Conservation (phyloP, 2,113 vertebrate species). For the Irena cyanogastra region DNA sequence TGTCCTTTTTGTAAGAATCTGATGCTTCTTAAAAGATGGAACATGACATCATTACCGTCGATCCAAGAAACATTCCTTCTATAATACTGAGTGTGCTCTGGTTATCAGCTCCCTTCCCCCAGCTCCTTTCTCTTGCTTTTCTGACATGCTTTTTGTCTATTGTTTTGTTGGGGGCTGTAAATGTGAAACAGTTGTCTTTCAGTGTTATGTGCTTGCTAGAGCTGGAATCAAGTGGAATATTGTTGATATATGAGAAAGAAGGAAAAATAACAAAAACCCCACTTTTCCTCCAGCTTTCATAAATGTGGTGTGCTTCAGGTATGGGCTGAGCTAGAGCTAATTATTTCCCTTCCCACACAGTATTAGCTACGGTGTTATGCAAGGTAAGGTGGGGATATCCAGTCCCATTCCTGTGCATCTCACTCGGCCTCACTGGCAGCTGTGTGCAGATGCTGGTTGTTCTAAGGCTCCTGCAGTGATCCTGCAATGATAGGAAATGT, state of each 20-base stretch:
- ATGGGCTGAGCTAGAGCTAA: not conserved
- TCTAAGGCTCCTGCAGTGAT: not conserved
- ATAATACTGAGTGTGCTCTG: slow-evolving; percentile 63
- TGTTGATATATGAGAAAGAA: slow-evolving; percentile 32
- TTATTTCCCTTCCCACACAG: slow-evolving; percentile 29
- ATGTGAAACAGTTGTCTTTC: slow-evolving; percentile 61
- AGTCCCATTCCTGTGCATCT: not conserved
- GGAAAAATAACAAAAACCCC: not conserved
- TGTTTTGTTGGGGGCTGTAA: slow-evolving; percentile 53
- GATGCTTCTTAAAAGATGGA: slow-evolving; percentile 74
- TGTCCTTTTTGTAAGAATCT: slow-evolving; percentile 75
- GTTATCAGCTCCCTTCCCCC: slow-evolving; percentile 61
- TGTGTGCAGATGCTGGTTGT: not conserved
- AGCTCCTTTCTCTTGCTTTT: slow-evolving; percentile 44
- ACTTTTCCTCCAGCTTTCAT: not conserved
- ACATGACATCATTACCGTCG: slow-evolving; percentile 71
- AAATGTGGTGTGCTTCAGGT: not conserved
- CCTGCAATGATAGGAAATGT: rapidly evolving
- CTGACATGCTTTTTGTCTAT: slow-evolving; percentile 67
- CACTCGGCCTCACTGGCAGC: not conserved
- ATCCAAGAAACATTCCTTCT: slow-evolving; percentile 70
- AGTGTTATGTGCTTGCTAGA: slow-evolving; percentile 40
- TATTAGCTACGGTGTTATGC: not conserved
- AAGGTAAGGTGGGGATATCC: not conserved
- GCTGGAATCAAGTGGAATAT: slow-evolving; percentile 51